Base-by-base conservation (phyloP, 2,113 vertebrate species). In the Eolophus roseicapilla region DNA sequence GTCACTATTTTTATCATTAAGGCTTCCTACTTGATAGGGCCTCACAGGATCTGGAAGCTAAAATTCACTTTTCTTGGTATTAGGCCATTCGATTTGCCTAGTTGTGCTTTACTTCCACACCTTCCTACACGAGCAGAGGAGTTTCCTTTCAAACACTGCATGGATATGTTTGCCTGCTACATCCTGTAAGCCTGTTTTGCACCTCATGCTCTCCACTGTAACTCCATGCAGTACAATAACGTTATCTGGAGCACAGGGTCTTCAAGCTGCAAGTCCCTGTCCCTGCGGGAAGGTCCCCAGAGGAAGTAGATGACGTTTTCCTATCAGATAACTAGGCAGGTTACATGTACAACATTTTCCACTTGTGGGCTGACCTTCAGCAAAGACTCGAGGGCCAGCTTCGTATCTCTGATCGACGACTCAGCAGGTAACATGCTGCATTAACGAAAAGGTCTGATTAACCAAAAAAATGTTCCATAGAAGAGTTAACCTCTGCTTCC, bases 161-260 rank as follows among this genome's bases (percentile, higher is more conserved):
- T 0, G 3, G 43, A 12, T 13, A 20, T 0, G 0, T 35, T 47
- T 62, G 10, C 19, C 62, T 64, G 9, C 24, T 57, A 7, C 33
- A 5, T 35, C 49, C 78, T 18, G 5, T 3, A 17, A 86, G 29
- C 3, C 50, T n/a, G 4, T 39, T 14, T 33, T 69, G 27, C 29
- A 71, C 47, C 43, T 64, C 16, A 3, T 11, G 20, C 47, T 41
- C 20, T 39, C 21, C 47, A 29, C 19, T 8, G 0, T 6, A 52
- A 27, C 64, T 63, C 35, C 7, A 16, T 3, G 10, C 18, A 63
- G 25, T 21, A 16, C 50, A 46, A 4, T 0, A 31, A 39, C 1
- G 2, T 52, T 19, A 33, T n/a, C 43, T 27, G 27, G 49, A 44
- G 50, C 17, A 17, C 11, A 27, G 15, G 8, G 5, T 33, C 31